A percentile compares a stretch with the other conserved stretches of the same genome.
phyloP scores from a whole-genome alignment of 1,140 invertebrate genomes.

The Leptinotarsa texana region DNA sequence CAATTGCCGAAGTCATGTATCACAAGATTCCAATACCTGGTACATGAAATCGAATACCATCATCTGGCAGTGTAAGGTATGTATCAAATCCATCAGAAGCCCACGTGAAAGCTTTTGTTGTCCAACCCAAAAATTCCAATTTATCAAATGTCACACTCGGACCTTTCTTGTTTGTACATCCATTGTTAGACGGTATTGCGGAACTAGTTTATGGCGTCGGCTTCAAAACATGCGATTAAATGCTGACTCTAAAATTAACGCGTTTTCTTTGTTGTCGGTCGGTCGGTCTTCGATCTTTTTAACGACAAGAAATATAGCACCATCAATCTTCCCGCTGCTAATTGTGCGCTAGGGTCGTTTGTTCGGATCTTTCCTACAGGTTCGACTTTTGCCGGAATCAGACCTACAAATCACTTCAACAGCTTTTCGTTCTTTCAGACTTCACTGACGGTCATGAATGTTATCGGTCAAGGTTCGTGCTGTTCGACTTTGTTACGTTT shows the following conservation, averaged over 20 bases:
- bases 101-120: slow-evolving; percentile 6
- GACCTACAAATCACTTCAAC: slow-evolving; percentile 27
- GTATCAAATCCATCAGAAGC: not conserved
- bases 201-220: slow-evolving; percentile 26
- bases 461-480: slow-evolving; percentile 13
- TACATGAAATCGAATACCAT: too few species aligned
- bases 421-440: slow-evolving; percentile 26
- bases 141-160: slow-evolving; percentile 21
- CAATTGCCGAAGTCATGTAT: too few species aligned
- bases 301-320: slow-evolving; percentile 37
- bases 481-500: not conserved
- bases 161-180: slow-evolving; percentile 17
- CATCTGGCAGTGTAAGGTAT: not conserved
- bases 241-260: slow-evolving; percentile 28
- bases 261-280: slow-evolving; percentile 29
- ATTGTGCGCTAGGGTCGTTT: slow-evolving; percentile 35
- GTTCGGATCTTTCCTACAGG: slow-evolving; percentile 27
- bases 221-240: slow-evolving; percentile 25
- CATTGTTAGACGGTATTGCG: slow-evolving; percentile 2
- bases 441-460: slow-evolving; percentile 22
- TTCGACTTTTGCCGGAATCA: slow-evolving; percentile 27
- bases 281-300: slow-evolving; percentile 33
- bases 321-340: slow-evolving; percentile 35
- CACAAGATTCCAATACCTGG: too few species aligned
- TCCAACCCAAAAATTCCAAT: slow-evolving; percentile 15